phyloP scores from a whole-genome alignment of 2,113 vertebrate genomes.

The Catharus fuscescens region DNA sequence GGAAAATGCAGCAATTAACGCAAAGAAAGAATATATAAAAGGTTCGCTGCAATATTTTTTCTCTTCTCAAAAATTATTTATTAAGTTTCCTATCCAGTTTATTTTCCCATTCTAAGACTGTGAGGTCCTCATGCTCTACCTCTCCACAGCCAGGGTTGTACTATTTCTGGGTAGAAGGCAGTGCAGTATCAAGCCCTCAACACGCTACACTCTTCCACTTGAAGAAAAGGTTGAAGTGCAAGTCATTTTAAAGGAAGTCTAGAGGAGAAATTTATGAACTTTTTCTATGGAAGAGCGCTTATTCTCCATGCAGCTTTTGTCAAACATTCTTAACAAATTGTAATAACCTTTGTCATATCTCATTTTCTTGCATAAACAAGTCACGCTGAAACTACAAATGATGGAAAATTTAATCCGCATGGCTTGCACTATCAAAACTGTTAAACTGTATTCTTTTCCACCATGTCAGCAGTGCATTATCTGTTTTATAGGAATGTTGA shows the following conservation, averaged over 20 bases:
- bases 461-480: slow-evolving; percentile 64
- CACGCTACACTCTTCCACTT: not conserved
- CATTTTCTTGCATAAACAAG: slow-evolving; percentile 75
- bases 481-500: slow-evolving; percentile 50
- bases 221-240: slow-evolving; percentile 39
- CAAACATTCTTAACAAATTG: slow-evolving; percentile 75
- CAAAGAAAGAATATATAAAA: not conserved
- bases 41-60: not conserved
- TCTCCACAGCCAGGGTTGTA: not conserved
- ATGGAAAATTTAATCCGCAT: slow-evolving; percentile 77
- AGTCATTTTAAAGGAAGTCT: slow-evolving; percentile 55
- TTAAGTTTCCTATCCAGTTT: not conserved
- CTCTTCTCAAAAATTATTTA: not conserved
- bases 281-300: slow-evolving; percentile 63
- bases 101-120: not conserved
- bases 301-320: slow-evolving; percentile 61
- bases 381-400: slow-evolving; percentile 72
- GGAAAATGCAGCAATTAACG: not conserved
- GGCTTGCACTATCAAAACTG: slow-evolving; percentile 70
- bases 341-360: slow-evolving; percentile 73
- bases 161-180: not conserved
- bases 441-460: slow-evolving; percentile 71
- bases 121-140: not conserved
- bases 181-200: not conserved
- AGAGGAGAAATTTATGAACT: slow-evolving; percentile 60